Conservation (phyloP, 2,888 invertebrate species). For the Hipparchia semele region DNA sequence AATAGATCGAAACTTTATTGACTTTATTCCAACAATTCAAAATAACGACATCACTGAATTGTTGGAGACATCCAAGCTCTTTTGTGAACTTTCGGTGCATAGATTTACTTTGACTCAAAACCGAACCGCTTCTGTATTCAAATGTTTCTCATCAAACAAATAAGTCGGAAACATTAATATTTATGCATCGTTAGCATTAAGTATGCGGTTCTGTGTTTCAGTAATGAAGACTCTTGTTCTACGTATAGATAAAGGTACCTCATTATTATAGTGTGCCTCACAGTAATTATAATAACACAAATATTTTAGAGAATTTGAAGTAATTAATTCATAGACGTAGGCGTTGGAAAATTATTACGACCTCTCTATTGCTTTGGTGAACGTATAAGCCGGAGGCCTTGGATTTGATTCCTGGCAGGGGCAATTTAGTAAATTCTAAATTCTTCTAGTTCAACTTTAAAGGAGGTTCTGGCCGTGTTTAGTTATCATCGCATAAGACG, state of each 20-base stretch:
- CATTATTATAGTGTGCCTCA: constrained; percentile 5
- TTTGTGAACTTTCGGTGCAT: constrained; percentile 55
- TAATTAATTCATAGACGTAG: neutral
- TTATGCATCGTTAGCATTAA: constrained; percentile 41
- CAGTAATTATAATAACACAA: neutral
- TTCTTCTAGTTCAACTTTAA: too few relatives aligned
- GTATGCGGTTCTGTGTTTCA: constrained; percentile 36
- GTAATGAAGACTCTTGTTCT: constrained; percentile 34
- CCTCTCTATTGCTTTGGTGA: too few relatives aligned
- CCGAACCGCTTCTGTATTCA: constrained; percentile 57
- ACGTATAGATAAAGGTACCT: neutral
- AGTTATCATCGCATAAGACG: too few relatives aligned
- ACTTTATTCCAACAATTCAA: neutral
- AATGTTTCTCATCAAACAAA: constrained; percentile 67
- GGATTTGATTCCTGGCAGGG: too few relatives aligned
- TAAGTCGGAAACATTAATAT: constrained; percentile 50
- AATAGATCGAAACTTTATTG: neutral
- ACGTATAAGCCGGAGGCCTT: too few relatives aligned
- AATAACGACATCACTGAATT: neutral
- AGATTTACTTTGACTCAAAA: constrained; percentile 67
- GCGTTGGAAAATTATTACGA: neutral
- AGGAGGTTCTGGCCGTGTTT: too few relatives aligned
- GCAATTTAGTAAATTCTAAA: too few relatives aligned
- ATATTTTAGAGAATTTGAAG: constrained; percentile 9
- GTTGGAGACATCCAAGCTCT: constrained; percentile 49